Base-by-base conservation (phyloP, 2,797 vertebrate species). In the Halcyon chelicuti region DNA sequence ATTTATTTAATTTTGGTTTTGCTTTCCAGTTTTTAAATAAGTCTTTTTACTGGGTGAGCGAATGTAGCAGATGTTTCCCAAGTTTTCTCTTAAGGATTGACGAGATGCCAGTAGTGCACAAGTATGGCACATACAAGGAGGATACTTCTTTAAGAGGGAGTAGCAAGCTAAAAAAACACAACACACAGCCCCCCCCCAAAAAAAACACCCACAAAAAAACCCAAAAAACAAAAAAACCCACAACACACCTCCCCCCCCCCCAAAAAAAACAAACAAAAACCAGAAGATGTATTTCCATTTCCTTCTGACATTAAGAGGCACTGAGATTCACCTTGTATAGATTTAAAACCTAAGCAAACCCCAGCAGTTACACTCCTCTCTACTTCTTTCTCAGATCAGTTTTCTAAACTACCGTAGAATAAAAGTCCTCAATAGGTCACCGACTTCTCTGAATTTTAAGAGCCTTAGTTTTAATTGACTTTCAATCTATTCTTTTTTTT, bases 1-100 rank as follows among this genome's bases (percentile, higher is more conserved):
- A 35, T 35, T 74, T 22, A 42, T 80, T 80, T 60, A 5, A 39
- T 57, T 77, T 63, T 51, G 20, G 1, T 21, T 91, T 89, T 77
- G 54, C 5, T 82, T 78, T 74, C 33, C 0, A 0, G 60, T 93
- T 92, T 85, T 92, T 75, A 93, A 96, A 90, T 70, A 42, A 39
- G 4, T 75, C 9, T 14, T 94, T 97, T 97, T 91, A 92, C 75
- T 83, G 52, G 39, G 57, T 93, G 23, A 63, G 52, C 29, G 21
- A 63, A 73, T 22, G 20, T n/a, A 85, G 75, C 78, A 97, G 71
- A 94, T 76, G 54, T 88, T 91, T 33, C 51, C 52, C 55, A 52
- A 68, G 19, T 5, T 19, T 71, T 97, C 88, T 94, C 84, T 83
- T 65, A 71, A 52, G 44, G 37, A 81, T 4, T 97, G 79, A 86